phyloP scores from a whole-genome alignment of 2,888 invertebrate genomes.

The Drosophila subquinaria region DNA sequence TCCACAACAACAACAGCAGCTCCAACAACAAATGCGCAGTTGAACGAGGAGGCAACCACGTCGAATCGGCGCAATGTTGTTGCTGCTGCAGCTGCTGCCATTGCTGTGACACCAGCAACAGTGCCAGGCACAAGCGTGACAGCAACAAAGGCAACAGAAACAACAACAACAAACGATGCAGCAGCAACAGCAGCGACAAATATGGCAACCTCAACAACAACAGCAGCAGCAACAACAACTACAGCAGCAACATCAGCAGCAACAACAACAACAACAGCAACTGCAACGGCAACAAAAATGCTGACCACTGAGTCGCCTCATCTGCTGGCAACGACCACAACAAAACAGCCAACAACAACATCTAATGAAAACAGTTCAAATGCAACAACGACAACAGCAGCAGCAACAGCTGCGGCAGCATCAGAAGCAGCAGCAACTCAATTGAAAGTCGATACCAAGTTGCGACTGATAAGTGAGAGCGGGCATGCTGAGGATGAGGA shows the following conservation, averaged over 20 bases:
- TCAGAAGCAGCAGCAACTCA: slow-evolving; percentile 19
- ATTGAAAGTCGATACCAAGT: slow-evolving; percentile 14
- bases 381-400: slow-evolving; percentile 36
- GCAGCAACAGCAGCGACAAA: slow-evolving; percentile 22
- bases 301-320: slow-evolving; percentile 30
- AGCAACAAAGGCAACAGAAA: slow-evolving; percentile 1
- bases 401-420: slow-evolving; percentile 29
- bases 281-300: slow-evolving; percentile 27
- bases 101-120: slow-evolving; percentile 11
- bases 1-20: slow-evolving; percentile 23
- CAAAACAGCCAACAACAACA: slow-evolving; percentile 42
- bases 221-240: slow-evolving; percentile 9
- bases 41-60: slow-evolving; percentile 13
- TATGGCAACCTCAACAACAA: slow-evolving; percentile 22
- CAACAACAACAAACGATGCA: slow-evolving; percentile 12
- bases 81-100: slow-evolving; percentile 6
- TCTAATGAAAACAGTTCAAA: slow-evolving; percentile 59
- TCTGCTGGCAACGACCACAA: slow-evolving; percentile 27
- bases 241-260: slow-evolving; percentile 8
- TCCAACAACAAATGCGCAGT: slow-evolving; percentile 25
- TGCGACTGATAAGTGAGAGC: slow-evolving; percentile 11
- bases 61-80: slow-evolving; percentile 1
- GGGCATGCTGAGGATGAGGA: slow-evolving; percentile 4
- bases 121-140: slow-evolving; percentile 19
- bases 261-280: slow-evolving; percentile 36